phyloP scores from a whole-genome alignment of 1,140 invertebrate species.

The Linepithema humile region DNA sequence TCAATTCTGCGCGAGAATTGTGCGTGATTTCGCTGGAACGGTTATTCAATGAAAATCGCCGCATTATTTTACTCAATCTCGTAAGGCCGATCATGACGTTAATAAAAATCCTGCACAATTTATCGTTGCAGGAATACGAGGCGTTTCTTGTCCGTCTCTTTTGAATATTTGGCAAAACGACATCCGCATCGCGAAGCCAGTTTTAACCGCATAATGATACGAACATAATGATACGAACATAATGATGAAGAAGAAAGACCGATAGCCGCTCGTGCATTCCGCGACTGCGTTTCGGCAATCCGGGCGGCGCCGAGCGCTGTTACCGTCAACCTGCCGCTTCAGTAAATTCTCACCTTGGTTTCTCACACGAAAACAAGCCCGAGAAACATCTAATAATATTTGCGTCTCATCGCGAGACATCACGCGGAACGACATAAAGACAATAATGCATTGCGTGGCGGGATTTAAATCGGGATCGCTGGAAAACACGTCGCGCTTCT shows the following conservation, averaged over 20 bases:
- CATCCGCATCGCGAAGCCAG: neutral
- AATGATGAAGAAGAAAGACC: slow-evolving; percentile 31
- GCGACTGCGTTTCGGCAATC: slow-evolving; percentile 53
- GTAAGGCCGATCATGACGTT: neutral
- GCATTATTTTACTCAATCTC: slow-evolving; percentile 2
- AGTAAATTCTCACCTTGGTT: slow-evolving; percentile 26
- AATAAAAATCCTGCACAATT: slow-evolving; percentile 4
- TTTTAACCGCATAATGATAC: neutral
- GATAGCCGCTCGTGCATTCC: slow-evolving; percentile 61
- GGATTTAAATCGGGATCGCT: neutral
- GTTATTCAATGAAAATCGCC: slow-evolving; percentile 4
- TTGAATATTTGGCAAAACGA: neutral
- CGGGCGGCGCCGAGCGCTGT: slow-evolving; percentile 51
- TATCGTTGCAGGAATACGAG: neutral
- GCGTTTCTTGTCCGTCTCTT: neutral
- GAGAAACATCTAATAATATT: no score
- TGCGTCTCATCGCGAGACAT: no score
- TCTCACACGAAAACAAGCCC: neutral
- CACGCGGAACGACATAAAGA: no score
- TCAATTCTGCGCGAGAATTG: slow-evolving; percentile 29
- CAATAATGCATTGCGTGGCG: neutral
- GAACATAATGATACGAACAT: no score
- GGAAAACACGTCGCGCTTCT: neutral
- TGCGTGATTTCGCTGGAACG: neutral
- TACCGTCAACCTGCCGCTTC: slow-evolving; percentile 13